A percentile compares a stretch with the other conserved stretches of the same genome.
Evolutionary conservation across 1,140 invertebrate genomes (phyloP).

Genomic region (Drosophila pseudoobscura): DNA sequence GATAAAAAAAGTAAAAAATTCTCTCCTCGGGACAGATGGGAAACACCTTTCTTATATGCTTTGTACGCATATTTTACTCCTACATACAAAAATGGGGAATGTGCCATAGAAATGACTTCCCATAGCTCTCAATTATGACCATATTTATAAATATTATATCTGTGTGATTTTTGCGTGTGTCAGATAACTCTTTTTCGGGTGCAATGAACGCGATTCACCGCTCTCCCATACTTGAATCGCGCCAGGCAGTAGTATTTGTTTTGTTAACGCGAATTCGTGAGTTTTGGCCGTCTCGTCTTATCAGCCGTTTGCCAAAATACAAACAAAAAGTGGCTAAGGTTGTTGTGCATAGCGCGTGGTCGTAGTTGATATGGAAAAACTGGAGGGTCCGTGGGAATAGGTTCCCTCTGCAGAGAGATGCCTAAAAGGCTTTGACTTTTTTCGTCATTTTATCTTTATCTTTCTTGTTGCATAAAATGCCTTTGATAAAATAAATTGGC

Average conservation of each 20-base stretch:
- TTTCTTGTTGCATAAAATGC: too few species aligned
- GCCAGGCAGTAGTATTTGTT: slow-evolving; percentile 57
- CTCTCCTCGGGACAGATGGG: too few species aligned
- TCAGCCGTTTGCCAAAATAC: slow-evolving; percentile 65
- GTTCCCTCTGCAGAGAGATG: too few species aligned
- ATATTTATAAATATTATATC: slow-evolving; percentile 17
- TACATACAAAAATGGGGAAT: background rate
- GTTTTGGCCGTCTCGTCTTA: slow-evolving; percentile 46
- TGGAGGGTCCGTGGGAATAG: too few species aligned
- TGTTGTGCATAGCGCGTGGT: slow-evolving; percentile 32
- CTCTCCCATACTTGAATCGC: slow-evolving; percentile 12
- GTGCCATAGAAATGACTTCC: slow-evolving; percentile 36
- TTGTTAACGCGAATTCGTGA: slow-evolving; percentile 62
- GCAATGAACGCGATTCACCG: slow-evolving; percentile 61
- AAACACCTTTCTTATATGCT: too few species aligned
- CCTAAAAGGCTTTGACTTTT: too few species aligned
- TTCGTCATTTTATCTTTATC: too few species aligned
- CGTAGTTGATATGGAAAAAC: slow-evolving; percentile 1
- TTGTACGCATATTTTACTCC: too few species aligned
- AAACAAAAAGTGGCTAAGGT: slow-evolving; percentile 1
- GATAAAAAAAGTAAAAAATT: too few species aligned
- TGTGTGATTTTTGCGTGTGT: slow-evolving; percentile 41
- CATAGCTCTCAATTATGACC: slow-evolving; percentile 23
- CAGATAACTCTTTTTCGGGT: slow-evolving; percentile 55
- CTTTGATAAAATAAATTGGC: too few species aligned